Conservation (phyloP, 2,888 invertebrate species). For the Gymnocheta viridis region DNA sequence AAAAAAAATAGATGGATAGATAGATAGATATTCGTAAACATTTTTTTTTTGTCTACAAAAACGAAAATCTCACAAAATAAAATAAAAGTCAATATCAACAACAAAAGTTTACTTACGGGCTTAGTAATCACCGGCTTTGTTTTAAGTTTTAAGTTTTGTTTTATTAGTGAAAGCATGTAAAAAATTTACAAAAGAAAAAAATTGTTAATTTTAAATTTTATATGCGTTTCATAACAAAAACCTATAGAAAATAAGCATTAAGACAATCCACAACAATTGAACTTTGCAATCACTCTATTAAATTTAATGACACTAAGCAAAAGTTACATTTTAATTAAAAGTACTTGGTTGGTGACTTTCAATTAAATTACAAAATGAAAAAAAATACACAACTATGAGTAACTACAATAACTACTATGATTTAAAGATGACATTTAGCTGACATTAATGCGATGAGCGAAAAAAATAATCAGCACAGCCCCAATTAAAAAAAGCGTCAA, state of each 20-base stretch:
- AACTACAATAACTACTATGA: constrained; percentile 39
- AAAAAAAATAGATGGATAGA: constrained; percentile 19
- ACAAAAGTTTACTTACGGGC: constrained; percentile 60
- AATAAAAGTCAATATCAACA: constrained; percentile 15
- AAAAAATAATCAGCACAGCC: constrained; percentile 26
- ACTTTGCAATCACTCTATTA: constrained; percentile 52
- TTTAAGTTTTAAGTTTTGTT: constrained; percentile 30
- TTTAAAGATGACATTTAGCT: constrained; percentile 69
- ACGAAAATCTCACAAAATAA: constrained; percentile 36
- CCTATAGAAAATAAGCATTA: background rate
- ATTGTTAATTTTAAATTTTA: constrained; percentile 46
- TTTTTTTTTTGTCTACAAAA: constrained; percentile 15
- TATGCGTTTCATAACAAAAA: constrained; percentile 8
- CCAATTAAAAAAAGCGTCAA: constrained; percentile 19
- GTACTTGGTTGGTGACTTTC: constrained; percentile 5
- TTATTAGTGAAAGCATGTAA: constrained; percentile 68
- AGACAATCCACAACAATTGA: constrained; percentile 47
- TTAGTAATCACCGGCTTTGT: constrained; percentile 67
- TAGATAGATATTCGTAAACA: background rate
- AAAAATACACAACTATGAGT: background rate
- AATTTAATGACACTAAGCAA: constrained; percentile 61
- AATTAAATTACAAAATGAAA: constrained; percentile 3
- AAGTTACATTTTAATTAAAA: constrained; percentile 68
- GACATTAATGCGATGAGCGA: constrained; percentile 61
- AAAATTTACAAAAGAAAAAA: constrained; percentile 58